Evolutionary conservation across 2,797 vertebrate genomes (phyloP).

Genomic region (Phyllotis vaccarum): DNA sequence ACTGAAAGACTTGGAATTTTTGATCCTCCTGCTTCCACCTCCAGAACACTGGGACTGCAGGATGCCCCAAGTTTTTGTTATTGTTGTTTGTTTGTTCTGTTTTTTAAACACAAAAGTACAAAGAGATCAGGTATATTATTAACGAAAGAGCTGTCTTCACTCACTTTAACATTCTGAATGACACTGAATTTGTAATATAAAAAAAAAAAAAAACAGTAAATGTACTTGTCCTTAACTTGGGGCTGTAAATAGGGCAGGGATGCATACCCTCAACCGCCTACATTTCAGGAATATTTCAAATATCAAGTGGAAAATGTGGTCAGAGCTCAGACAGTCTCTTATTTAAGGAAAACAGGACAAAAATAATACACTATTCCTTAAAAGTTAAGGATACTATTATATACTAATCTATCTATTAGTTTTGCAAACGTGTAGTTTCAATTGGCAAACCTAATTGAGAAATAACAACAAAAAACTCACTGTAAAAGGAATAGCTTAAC

Average conservation of each 20-base stretch:
- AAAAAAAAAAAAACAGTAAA: conserved; percentile 54
- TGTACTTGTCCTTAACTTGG: conserved; percentile 38
- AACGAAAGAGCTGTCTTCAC: conserved; percentile 36
- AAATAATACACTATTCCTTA: conserved; percentile 56
- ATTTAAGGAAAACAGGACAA: conserved; percentile 62
- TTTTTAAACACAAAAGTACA: conserved; percentile 58
- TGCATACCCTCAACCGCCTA: conserved; percentile 54
- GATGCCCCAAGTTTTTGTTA: background rate
- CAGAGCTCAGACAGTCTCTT: conserved; percentile 48
- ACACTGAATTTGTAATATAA: conserved; percentile 33
- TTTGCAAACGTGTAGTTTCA: conserved; percentile 52
- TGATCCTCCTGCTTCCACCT: background rate
- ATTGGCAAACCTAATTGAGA: background rate
- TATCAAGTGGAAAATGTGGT: conserved; percentile 51
- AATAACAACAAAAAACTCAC: conserved; percentile 28
- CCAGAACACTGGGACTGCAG: background rate
- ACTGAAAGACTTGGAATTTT: background rate
- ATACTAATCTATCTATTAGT: conserved; percentile 23
- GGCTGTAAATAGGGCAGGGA: conserved; percentile 40
- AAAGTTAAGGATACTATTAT: background rate
- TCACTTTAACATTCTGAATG: conserved; percentile 21
- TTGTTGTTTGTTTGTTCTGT: background rate
- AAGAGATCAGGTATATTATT: conserved; percentile 8
- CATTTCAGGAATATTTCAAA: conserved; percentile 40
- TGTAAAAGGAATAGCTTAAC: background rate